Evolutionary conservation across 1,140 invertebrate genomes (phyloP).

Genomic region (Caenorhabditis remanei): DNA sequence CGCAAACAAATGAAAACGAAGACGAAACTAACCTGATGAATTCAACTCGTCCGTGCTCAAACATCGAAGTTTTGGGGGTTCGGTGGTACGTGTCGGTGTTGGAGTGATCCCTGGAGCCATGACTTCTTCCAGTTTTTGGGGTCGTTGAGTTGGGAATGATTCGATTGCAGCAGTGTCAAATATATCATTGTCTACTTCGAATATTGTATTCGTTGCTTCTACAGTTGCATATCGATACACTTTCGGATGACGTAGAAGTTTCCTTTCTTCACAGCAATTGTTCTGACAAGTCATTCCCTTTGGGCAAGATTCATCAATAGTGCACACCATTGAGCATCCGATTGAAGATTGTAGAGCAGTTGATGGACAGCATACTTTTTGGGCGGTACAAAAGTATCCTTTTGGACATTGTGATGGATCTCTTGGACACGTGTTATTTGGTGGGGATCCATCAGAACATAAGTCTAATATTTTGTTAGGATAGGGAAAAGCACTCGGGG

Average conservation of each 20-base stretch:
- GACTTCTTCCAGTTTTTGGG: neutral
- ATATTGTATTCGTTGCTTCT: neutral
- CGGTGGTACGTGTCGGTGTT: conserved; percentile 30
- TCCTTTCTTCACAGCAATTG: conserved; percentile 56
- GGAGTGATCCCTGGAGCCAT: conserved; percentile 48
- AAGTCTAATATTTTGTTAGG: conserved; percentile 52
- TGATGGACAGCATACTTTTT: conserved; percentile 60
- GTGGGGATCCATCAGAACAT: conserved; percentile 64
- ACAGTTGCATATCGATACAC: conserved; percentile 52
- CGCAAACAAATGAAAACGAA: conserved; percentile 14
- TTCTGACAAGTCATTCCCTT: conserved; percentile 55
- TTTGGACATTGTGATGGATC: conserved; percentile 11
- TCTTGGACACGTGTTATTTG: conserved; percentile 53
- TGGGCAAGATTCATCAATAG: conserved; percentile 53
- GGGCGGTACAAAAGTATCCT: conserved; percentile 55
- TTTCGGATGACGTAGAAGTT: conserved; percentile 56
- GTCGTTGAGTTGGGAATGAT: conserved; percentile 28
- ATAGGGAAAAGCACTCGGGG: neutral
- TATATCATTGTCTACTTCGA: neutral
- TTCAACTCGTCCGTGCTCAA: conserved; percentile 46
- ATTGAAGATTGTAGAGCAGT: conserved; percentile 51
- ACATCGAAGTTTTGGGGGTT: conserved; percentile 40
- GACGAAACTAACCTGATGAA: conserved; percentile 29
- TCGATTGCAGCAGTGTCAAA: conserved; percentile 47
- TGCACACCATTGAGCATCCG: conserved; percentile 46